Evolutionary conservation across 1,140 invertebrate species (phyloP).

Genomic region (Patella vulgata): DNA sequence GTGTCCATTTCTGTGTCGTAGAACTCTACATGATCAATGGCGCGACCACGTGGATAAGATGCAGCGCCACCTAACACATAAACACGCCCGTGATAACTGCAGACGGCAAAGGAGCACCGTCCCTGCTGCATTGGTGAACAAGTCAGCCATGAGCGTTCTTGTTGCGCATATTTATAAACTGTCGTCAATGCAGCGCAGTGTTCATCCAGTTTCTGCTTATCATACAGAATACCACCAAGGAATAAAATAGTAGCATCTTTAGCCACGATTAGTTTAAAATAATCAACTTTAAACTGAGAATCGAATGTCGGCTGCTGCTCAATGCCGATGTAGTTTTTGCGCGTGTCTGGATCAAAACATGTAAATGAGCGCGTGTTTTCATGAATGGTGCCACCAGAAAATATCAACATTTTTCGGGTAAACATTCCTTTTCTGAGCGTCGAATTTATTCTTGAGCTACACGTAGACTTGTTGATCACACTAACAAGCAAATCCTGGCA

Average conservation of each 20-base stretch:
- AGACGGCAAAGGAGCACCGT: constrained; percentile 44
- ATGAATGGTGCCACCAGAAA: constrained; percentile 44
- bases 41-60: constrained; percentile 35
- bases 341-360: constrained; percentile 51
- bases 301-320: constrained; percentile 55
- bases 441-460: constrained; percentile 14
- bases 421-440: constrained; percentile 53
- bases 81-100: constrained; percentile 28
- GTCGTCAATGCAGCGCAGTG: constrained; percentile 34
- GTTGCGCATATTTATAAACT: constrained; percentile 43
- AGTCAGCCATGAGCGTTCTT: constrained; percentile 34
- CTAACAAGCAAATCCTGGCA: constrained; percentile 28
- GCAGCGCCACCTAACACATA: constrained; percentile 51
- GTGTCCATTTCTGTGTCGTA: constrained; percentile 39
- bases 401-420: constrained; percentile 47
- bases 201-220: constrained; percentile 50
- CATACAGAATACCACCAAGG: constrained; percentile 55
- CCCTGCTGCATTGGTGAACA: constrained; percentile 34
- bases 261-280: constrained; percentile 39
- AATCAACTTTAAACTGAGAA: constrained; percentile 52
- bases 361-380: constrained; percentile 39
- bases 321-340: constrained; percentile 46
- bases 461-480: constrained; percentile 10
- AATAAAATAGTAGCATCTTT: constrained; percentile 43
- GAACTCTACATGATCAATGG: constrained; percentile 37